Percentiles rank a stretch among this genome's conserved stretches.
phyloP scores from a whole-genome alignment of 2,888 invertebrate genomes.

The Taphrorychus bicolor region DNA sequence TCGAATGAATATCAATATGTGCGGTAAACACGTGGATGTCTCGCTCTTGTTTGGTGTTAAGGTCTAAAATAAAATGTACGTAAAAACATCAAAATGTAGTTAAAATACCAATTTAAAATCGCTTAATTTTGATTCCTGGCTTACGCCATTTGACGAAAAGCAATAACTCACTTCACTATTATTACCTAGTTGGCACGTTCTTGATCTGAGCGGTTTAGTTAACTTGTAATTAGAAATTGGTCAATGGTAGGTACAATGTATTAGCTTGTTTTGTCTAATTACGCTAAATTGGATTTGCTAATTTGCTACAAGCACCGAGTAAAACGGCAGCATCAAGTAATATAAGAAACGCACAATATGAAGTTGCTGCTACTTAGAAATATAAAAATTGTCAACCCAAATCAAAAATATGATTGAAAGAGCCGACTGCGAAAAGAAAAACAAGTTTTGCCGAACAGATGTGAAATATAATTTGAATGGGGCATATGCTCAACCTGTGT shows the following conservation, averaged over 20 bases:
- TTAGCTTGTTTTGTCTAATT: background rate
- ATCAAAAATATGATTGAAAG: constrained; percentile 50
- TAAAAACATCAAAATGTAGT: background rate
- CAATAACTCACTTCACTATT: too few relatives aligned
- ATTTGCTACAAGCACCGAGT: background rate
- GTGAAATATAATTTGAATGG: constrained; percentile 31
- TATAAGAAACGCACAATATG: too few relatives aligned
- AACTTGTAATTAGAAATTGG: background rate
- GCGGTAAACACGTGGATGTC: background rate
- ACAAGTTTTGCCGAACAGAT: constrained; percentile 46
- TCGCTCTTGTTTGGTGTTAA: too few relatives aligned
- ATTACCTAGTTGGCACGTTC: background rate
- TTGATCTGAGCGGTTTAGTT: background rate
- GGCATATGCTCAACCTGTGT: constrained; percentile 32
- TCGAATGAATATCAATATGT: background rate
- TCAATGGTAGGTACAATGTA: background rate
- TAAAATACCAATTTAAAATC: background rate
- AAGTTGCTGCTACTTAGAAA: constrained; percentile 1
- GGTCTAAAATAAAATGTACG: background rate
- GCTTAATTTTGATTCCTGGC: background rate
- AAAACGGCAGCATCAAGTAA: too few relatives aligned
- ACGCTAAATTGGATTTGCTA: background rate
- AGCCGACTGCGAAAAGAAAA: constrained; percentile 45
- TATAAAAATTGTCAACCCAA: constrained; percentile 49
- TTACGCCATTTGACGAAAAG: background rate